Conservation (phyloP, 1,140 invertebrate species). For the Tetramorium parvispinum region DNA sequence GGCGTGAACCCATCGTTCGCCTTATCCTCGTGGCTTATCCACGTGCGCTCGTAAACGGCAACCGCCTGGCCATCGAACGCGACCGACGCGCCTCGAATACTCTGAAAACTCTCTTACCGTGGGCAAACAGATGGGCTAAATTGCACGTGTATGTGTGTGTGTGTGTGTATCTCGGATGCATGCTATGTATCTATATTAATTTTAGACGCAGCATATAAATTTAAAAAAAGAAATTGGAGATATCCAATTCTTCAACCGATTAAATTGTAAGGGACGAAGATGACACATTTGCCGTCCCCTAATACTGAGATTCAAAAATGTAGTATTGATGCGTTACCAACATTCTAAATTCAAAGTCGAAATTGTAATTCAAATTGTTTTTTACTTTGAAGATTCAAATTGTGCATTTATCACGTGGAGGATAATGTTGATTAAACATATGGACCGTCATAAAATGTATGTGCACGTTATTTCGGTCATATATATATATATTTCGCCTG, state of each 20-base stretch:
- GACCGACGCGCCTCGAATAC: neutral
- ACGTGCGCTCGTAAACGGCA: neutral
- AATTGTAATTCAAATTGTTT: neutral
- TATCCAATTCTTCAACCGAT: neutral
- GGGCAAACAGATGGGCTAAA: constrained; percentile 32
- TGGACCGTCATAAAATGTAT: neutral
- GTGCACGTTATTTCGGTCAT: constrained; percentile 11
- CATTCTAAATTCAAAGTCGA: neutral
- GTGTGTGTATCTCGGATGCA: neutral
- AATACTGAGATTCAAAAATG: neutral
- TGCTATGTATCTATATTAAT: neutral
- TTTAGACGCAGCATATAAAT: neutral
- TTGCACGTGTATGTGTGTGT: neutral
- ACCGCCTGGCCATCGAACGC: neutral
- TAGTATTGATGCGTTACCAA: neutral
- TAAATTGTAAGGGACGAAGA: neutral
- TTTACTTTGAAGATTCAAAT: neutral
- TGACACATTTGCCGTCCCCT: neutral
- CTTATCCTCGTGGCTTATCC: neutral
- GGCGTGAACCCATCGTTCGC: neutral
- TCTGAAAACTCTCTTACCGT: constrained; percentile 14
- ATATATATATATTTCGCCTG: constrained; percentile 4
- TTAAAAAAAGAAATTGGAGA: neutral
- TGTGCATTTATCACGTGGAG: neutral
- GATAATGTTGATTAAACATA: neutral